phyloP scores from a whole-genome alignment of 1,140 invertebrate species.

The Calliphora vicina region DNA sequence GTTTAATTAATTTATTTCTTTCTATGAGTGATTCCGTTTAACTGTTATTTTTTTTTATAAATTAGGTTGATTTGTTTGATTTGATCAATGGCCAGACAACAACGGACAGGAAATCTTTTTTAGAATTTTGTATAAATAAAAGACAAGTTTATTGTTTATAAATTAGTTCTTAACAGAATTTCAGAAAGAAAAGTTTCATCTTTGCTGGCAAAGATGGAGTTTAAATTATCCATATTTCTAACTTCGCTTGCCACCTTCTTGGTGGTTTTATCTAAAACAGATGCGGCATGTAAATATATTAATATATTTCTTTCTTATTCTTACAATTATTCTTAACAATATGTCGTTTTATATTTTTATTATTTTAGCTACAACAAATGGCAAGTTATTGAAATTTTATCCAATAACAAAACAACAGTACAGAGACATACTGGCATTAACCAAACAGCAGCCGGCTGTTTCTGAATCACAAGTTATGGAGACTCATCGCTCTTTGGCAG shows the following conservation, averaged over 20 bases:
- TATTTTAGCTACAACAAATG: neutral
- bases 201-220: neutral
- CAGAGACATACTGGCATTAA: neutral
- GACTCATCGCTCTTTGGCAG: neutral
- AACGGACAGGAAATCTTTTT: neutral
- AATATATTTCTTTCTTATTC: neutral
- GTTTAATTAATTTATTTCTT: no score
- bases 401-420: slow-evolving; percentile 9
- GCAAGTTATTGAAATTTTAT: slow-evolving; percentile 22
- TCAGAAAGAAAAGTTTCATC: neutral
- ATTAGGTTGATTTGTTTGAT: neutral
- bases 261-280: neutral
- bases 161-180: neutral
- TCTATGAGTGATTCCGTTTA: neutral
- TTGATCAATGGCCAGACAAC: neutral
- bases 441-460: neutral
- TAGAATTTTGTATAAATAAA: neutral
- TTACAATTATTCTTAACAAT: neutral
- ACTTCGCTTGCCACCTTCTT: neutral
- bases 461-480: neutral
- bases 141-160: neutral
- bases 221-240: neutral
- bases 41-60: neutral
- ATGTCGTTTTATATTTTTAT: neutral
- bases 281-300: neutral